Evolutionary conservation across 2,888 invertebrate species (phyloP).

Genomic region (Lasioglossum villosulum): DNA sequence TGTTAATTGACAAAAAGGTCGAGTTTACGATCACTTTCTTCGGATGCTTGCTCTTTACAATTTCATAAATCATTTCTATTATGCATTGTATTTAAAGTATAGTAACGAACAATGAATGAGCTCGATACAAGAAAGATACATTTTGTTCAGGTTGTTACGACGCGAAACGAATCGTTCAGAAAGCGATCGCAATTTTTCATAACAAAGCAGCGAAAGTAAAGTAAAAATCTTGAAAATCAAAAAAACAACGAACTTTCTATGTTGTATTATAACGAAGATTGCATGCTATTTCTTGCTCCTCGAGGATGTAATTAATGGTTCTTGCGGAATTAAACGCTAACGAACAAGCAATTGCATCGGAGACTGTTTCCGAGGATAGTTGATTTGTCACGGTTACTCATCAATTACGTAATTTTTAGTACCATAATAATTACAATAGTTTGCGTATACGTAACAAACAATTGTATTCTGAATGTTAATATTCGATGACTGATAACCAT

Average conservation of each 20-base stretch:
- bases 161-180: neutral
- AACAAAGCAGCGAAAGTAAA: neutral
- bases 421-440: too few relatives aligned
- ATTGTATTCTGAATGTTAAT: neutral
- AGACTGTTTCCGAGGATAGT: neutral
- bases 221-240: neutral
- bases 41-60: neutral
- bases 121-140: neutral
- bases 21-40: neutral
- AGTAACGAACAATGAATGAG: neutral
- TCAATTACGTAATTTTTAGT: neutral
- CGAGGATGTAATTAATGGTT: neutral
- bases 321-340: neutral
- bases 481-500: neutral
- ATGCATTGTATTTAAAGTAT: neutral
- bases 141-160: neutral
- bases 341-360: neutral
- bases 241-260: neutral
- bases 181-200: neutral
- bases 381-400: neutral
- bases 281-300: neutral
- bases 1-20: neutral
- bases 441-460: too few relatives aligned
- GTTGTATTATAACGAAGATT: neutral
- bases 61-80: neutral